These are phyloP conservation scores for Pangasianodon hypophthalmus DNA, from an alignment of 2,113 vertebrate genomes.

Conservation along the genomic window DNA sequence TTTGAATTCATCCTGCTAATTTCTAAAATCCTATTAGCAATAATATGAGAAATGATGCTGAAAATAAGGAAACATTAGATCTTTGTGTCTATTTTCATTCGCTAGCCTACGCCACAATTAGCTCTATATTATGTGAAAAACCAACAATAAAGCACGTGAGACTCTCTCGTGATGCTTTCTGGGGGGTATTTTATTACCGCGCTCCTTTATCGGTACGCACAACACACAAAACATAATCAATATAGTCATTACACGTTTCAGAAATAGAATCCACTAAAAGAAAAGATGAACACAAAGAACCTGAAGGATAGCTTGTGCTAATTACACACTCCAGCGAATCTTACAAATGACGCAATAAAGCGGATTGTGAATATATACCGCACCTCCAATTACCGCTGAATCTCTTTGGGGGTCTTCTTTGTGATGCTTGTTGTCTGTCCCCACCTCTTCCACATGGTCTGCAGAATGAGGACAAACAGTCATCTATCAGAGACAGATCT, in stretches of 20 bases:
- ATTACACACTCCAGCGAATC: conserved; percentile 60
- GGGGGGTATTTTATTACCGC: conserved; percentile 33
- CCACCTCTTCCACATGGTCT: conserved; percentile 69
- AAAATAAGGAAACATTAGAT: background rate
- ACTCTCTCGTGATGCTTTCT: conserved; percentile 3
- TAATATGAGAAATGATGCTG: background rate
- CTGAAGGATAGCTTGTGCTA: conserved; percentile 54
- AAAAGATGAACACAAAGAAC: conserved; percentile 54
- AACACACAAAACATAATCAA: conserved; percentile 28
- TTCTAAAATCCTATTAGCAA: background rate
- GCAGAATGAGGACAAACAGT: conserved; percentile 21
- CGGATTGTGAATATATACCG: conserved; percentile 51
- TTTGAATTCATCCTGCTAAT: background rate
- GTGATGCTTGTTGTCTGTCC: conserved; percentile 52
- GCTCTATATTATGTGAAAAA: background rate
- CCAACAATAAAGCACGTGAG: conserved; percentile 17
- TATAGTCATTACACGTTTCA: conserved; percentile 34
- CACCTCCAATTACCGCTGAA: conserved; percentile 71
- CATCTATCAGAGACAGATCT: background rate
- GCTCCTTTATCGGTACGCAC: conserved; percentile 17
- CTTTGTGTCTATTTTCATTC: background rate
- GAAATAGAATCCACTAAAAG: conserved; percentile 23
- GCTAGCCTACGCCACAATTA: background rate
- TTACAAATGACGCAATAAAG: conserved; percentile 53
- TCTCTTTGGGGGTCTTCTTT: conserved; percentile 77